Conservation (phyloP, 2,113 vertebrate species). For the Nothocercus julius region DNA sequence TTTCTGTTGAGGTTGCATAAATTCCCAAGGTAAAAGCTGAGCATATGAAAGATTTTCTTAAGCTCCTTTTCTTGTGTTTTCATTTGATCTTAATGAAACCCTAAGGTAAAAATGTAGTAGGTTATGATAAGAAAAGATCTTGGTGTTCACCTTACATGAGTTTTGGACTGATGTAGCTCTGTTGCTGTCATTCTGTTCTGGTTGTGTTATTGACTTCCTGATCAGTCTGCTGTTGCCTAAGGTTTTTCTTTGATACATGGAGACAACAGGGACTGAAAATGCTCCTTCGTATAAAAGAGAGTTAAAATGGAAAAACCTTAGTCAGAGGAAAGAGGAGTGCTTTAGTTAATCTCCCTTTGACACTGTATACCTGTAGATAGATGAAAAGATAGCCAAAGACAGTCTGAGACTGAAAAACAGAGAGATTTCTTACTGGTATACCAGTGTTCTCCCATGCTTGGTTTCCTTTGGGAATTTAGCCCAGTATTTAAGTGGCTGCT, state of each 20-base stretch:
- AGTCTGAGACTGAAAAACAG: neutral
- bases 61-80: neutral
- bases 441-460: neutral
- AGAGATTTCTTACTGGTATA: neutral
- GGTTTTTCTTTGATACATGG: neutral
- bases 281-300: neutral
- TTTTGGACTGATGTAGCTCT: neutral
- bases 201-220: slow-evolving; percentile 27
- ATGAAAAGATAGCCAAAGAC: neutral
- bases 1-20: neutral
- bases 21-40: neutral
- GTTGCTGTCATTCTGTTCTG: neutral
- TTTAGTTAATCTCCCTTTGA: neutral
- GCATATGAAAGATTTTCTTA: neutral
- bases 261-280: neutral
- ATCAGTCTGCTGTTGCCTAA: slow-evolving; percentile 1
- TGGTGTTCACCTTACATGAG: neutral
- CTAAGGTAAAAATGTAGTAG: neutral
- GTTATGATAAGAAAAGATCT: neutral
- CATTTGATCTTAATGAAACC: slow-evolving; percentile 24
- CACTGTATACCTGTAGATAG: neutral
- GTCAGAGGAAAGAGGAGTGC: neutral
- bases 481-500: neutral
- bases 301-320: neutral
- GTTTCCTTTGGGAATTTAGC: neutral